A percentile compares a stretch with the other conserved stretches of the same genome.
phyloP scores from a whole-genome alignment of 2,888 invertebrate genomes.

The Copidosoma aretas region DNA sequence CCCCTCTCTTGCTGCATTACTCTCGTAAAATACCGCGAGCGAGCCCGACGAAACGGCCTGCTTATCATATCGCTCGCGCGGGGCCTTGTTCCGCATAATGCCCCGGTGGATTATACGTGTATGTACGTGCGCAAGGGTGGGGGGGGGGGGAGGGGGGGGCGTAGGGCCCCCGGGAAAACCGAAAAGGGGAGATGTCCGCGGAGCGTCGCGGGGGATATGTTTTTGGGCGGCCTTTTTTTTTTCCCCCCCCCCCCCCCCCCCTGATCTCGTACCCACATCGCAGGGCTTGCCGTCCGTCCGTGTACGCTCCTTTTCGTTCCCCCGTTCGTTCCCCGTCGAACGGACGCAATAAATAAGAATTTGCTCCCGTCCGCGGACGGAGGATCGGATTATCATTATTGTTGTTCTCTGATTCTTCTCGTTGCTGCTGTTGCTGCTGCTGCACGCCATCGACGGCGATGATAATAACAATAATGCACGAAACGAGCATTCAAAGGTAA shows the following conservation, averaged over 20 bases:
- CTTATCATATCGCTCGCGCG: constrained; percentile 54
- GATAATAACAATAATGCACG: constrained; percentile 16
- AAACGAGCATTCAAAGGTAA: constrained; percentile 31
- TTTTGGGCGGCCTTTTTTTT: constrained; percentile 35
- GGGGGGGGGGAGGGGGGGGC: too few relatives aligned
- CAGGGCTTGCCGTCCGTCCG: constrained; percentile 16
- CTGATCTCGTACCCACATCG: background rate
- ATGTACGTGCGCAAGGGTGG: too few relatives aligned
- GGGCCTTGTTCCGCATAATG: constrained; percentile 42
- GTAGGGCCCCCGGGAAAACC: too few relatives aligned
- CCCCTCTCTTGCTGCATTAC: too few relatives aligned
- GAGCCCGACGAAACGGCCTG: constrained; percentile 54
- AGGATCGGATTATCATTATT: constrained; percentile 27
- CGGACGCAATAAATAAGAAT: constrained; percentile 38
- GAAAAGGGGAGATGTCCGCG: too few relatives aligned
- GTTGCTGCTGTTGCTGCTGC: background rate
- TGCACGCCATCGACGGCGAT: background rate
- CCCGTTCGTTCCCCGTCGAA: background rate
- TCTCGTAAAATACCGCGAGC: constrained; percentile 57
- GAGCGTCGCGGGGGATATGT: too few relatives aligned
- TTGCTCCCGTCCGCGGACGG: constrained; percentile 29
- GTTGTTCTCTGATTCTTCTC: background rate
- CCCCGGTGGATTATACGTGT: background rate
- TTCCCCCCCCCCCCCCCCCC: constrained; percentile 8
- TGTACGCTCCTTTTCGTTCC: background rate